phyloP scores from a whole-genome alignment of 2,113 vertebrate genomes.

The Saimiri boliviensis region DNA sequence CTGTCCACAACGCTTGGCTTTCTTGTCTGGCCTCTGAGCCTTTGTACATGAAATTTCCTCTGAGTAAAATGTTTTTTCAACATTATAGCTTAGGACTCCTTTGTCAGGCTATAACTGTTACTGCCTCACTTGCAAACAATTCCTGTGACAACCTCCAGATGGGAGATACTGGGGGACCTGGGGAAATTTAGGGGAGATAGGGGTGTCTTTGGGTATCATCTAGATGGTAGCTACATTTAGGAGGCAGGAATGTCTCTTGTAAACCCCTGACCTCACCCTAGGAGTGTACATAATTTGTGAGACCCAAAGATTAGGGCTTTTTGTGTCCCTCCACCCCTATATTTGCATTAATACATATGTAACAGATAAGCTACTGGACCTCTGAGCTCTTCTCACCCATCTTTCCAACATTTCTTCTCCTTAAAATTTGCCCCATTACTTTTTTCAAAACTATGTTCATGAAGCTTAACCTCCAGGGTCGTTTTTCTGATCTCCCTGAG shows the following conservation, averaged over 20 bases:
- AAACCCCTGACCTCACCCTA: not conserved
- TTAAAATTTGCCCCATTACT: not conserved
- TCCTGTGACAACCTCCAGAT: not conserved
- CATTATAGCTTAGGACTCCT: not conserved
- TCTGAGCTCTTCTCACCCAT: not conserved
- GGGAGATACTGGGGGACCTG: not conserved
- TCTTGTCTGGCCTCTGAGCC: not conserved
- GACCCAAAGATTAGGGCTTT: not conserved
- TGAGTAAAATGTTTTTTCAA: not conserved
- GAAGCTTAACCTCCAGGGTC: not conserved
- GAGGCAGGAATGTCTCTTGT: not conserved
- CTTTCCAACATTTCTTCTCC: not conserved
- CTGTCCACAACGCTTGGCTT: not conserved
- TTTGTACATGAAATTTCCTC: not conserved
- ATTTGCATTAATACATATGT: not conserved
- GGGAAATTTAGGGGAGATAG: not conserved
- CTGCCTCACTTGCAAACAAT: not conserved
- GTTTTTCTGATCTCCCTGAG: not conserved
- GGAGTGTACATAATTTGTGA: not conserved
- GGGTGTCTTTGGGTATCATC: not conserved
- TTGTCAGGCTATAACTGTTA: not conserved
- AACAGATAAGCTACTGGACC: not conserved
- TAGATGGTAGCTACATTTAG: not conserved
- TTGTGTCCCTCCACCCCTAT: not conserved
- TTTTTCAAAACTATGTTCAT: not conserved